Evolutionary conservation across 2,888 invertebrate genomes (phyloP).

Genomic region (Lasioglossum lativentre): DNA sequence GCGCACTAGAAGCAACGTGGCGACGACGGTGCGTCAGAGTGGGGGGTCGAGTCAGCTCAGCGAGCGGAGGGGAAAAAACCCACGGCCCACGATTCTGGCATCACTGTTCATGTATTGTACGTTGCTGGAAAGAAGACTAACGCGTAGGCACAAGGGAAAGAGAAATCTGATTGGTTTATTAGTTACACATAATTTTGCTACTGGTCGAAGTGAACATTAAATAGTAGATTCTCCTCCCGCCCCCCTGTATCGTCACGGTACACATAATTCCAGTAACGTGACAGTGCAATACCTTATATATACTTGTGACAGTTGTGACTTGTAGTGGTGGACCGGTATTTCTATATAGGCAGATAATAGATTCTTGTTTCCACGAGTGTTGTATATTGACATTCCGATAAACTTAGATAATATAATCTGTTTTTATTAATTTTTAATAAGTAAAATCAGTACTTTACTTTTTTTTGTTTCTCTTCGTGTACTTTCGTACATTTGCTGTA

Average conservation of each 20-base stretch:
- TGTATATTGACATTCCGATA: not conserved
- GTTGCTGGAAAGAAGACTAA: not conserved
- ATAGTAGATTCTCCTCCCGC: not conserved
- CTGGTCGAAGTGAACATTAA: not conserved
- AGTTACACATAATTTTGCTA: not conserved
- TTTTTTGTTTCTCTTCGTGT: not conserved
- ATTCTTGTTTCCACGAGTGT: not conserved
- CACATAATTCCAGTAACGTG: not conserved
- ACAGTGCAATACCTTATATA: not conserved
- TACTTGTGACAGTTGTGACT: too few species aligned
- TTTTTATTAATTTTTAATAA: too few species aligned
- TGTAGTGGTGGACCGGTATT: slow-evolving; percentile 1
- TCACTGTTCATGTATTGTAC: not conserved
- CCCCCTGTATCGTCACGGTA: not conserved
- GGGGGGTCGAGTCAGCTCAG: too few species aligned
- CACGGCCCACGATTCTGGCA: too few species aligned
- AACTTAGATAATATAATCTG: slow-evolving; percentile 2
- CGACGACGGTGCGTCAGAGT: too few species aligned
- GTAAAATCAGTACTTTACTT: not conserved
- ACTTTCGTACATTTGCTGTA: not conserved
- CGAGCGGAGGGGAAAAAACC: too few species aligned
- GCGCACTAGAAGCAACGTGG: too few species aligned
- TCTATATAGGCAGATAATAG: not conserved
- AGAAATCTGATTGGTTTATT: not conserved
- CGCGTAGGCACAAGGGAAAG: not conserved